phyloP scores from a whole-genome alignment of 2,888 invertebrate species.

The Glyphotaelius pellucidus region DNA sequence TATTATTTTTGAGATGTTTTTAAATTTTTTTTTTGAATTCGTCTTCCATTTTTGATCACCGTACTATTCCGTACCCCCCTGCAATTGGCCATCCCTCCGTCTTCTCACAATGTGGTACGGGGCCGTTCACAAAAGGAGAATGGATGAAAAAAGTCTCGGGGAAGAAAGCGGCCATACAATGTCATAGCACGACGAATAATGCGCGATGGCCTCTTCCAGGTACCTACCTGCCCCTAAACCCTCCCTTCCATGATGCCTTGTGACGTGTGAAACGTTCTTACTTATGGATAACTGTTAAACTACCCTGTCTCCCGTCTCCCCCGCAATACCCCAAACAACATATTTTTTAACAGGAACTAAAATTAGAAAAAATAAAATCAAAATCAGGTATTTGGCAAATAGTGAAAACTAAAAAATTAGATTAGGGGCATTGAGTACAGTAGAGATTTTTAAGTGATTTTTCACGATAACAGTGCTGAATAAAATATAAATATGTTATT shows the following conservation, averaged over 20 bases:
- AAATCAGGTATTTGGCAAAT: background rate
- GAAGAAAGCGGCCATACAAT: conserved; percentile 60
- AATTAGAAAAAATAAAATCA: background rate
- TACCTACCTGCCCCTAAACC: conserved; percentile 37
- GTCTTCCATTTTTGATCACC: conserved; percentile 16
- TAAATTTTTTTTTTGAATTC: background rate
- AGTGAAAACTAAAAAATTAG: background rate
- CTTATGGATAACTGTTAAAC: background rate
- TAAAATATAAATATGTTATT: no score
- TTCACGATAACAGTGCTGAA: no score
- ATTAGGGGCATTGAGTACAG: no score
- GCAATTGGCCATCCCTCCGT: conserved; percentile 40
- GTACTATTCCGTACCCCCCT: conserved; percentile 40
- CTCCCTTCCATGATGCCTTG: background rate
- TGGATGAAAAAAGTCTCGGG: conserved; percentile 48
- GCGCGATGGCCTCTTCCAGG: conserved; percentile 61
- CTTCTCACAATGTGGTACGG: conserved; percentile 47
- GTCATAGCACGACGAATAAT: conserved; percentile 60
- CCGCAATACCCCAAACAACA: background rate
- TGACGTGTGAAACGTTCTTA: conserved; percentile 20
- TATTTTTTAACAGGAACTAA: background rate
- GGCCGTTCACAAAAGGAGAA: conserved; percentile 42
- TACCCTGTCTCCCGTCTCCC: background rate
- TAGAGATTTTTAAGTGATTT: no score
- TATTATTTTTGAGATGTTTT: no score